These are phyloP conservation scores for Meliscaeva auricollis DNA, from an alignment of 2,888 invertebrate species.

Conservation along the genomic window DNA sequence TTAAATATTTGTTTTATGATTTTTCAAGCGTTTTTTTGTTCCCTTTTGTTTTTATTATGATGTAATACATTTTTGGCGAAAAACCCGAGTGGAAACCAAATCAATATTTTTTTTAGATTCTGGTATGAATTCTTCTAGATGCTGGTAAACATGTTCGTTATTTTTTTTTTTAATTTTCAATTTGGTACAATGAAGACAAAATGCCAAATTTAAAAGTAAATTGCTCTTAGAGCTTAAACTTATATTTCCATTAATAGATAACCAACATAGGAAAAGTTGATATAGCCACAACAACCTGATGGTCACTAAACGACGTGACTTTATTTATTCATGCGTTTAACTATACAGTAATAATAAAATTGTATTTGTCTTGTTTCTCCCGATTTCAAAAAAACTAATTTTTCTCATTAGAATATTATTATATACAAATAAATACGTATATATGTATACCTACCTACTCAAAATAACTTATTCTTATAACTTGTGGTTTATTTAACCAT, in stretches of 20 bases:
- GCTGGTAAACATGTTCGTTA: slow-evolving; percentile 69
- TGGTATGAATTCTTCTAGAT: slow-evolving; percentile 73
- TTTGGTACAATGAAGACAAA: slow-evolving; percentile 71
- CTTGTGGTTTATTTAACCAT: slow-evolving; percentile 50
- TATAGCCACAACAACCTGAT: slow-evolving; percentile 53
- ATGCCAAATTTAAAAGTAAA: slow-evolving; percentile 47
- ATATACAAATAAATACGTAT: slow-evolving; percentile 54
- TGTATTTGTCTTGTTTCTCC: slow-evolving; percentile 39
- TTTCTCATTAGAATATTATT: slow-evolving; percentile 51
- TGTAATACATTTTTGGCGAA: slow-evolving; percentile 84
- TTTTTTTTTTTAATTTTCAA: slow-evolving; percentile 46
- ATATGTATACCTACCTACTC: slow-evolving; percentile 15
- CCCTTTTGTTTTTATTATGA: slow-evolving; percentile 14
- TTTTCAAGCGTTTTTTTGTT: slow-evolving; percentile 40
- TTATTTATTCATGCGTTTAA: slow-evolving; percentile 49
- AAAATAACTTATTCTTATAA: slow-evolving; percentile 39
- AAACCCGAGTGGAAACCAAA: slow-evolving; percentile 92
- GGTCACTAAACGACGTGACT: slow-evolving; percentile 75
- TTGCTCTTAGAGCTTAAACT: slow-evolving; percentile 46
- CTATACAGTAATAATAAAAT: slow-evolving; percentile 53
- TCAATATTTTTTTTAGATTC: slow-evolving; percentile 84
- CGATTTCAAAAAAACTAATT: slow-evolving; percentile 45
- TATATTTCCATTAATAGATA: slow-evolving; percentile 48
- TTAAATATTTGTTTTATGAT: slow-evolving; percentile 32
- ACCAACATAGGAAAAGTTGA: slow-evolving; percentile 48